Evolutionary conservation across 2,888 invertebrate genomes (phyloP), one percentile per base, ranked within the genome.

Genomic region (Philhelius pedissequus): DNA sequence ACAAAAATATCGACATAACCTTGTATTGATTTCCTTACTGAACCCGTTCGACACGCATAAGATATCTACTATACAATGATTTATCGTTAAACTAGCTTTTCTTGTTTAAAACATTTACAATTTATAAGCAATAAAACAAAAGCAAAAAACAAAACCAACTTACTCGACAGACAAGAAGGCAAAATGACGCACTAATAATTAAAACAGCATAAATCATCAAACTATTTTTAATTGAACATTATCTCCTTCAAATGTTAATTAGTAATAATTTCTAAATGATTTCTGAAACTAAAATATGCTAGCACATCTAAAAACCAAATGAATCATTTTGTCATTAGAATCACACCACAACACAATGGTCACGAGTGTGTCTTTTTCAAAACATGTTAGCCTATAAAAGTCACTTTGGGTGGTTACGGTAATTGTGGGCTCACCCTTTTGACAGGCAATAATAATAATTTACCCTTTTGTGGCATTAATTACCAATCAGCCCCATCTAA

Each of bases 371-470:
- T 43, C 27, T 45, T 62, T 43, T 62, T 20, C 13, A 15, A 18
- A 30, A 18, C 20, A 45, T 45, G 18, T 18, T 48, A 30, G n/a
- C 18, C 32, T 13, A 32, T 56, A 18, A 56, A 20, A 56, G 56
- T 56, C 56, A 56, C 20, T 20, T 3, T 54, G 18, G 54, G 7
- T 13, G 7, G 7, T 13, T n/a, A n/a, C n/a, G 27, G 30, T 13
- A 8, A 20, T 20, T 22, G 38, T 4, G 32, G 13, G 13, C 45
- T 64, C 20, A 30, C 22, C 27, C 20, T 32, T 20, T 15, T 32
- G 64, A 64, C 22, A 64, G 32, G 32, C 64, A 64, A 64, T 48
- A 73, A 64, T 48, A 73, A 66, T 79, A 58, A 73, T 66, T 45
- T 30, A 45, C 48, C 25, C 35, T 15, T 38, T 40, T 74, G 62